A percentile compares a stretch with the other conserved stretches of the same genome.
Conservation (phyloP, 2,888 invertebrate species). For the Hofmannophila pseudospretella region DNA sequence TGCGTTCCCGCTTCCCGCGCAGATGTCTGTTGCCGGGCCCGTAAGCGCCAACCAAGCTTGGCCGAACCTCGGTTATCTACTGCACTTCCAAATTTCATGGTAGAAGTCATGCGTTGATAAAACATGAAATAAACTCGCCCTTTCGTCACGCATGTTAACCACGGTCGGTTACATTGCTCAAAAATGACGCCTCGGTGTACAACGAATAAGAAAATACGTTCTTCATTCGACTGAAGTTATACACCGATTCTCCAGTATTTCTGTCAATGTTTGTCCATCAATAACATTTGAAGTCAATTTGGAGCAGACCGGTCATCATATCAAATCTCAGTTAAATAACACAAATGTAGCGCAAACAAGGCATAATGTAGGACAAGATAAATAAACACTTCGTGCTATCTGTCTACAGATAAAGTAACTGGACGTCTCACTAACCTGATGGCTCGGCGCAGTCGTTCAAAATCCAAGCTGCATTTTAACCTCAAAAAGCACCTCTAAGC, state of each 20-base stretch:
- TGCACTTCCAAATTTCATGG: conserved; percentile 2
- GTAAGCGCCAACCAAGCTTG: conserved; percentile 22
- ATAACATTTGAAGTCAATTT: no score
- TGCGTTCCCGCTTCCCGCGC: conserved; percentile 56
- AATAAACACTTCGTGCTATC: conserved; percentile 51
- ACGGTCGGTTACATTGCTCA: not conserved
- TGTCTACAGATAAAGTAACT: conserved; percentile 53
- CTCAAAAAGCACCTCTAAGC: conserved; percentile 69
- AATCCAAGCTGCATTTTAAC: conserved; percentile 76
- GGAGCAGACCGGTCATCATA: conserved; percentile 4
- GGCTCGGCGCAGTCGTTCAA: conserved; percentile 71
- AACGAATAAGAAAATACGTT: not conserved
- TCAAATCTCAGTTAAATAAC: conserved; percentile 8
- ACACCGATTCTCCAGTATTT: no score
- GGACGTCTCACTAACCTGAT: conserved; percentile 67
- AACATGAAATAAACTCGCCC: conserved; percentile 3
- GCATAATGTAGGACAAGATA: conserved; percentile 53
- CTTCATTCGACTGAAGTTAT: no score
- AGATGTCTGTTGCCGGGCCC: conserved; percentile 25
- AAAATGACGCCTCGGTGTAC: not conserved
- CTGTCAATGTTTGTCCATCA: not conserved
- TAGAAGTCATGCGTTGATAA: conserved; percentile 3
- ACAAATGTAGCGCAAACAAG: conserved; percentile 21
- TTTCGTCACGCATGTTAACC: conserved; percentile 7
- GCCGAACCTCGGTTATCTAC: conserved; percentile 2